Evolutionary conservation across 2,797 vertebrate species (phyloP).

Genomic region (Acrocephalus scirpaceus): DNA sequence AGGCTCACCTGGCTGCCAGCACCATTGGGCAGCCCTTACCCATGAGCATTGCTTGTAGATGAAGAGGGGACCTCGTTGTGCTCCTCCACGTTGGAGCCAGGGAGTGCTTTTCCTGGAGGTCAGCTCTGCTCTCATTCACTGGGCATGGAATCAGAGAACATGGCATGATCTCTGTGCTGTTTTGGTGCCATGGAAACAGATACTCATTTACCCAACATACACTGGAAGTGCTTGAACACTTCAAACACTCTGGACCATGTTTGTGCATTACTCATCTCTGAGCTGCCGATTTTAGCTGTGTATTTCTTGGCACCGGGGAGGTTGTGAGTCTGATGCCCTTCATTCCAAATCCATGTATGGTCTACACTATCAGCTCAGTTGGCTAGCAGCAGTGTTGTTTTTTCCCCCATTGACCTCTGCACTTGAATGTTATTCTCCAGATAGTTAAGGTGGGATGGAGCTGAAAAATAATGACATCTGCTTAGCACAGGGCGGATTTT

Average conservation of each 20-base stretch:
- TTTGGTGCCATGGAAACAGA: constrained; percentile 60
- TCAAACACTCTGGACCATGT: not conserved
- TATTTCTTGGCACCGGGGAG: constrained; percentile 63
- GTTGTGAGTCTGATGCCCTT: constrained; percentile 33
- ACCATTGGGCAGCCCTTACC: not conserved
- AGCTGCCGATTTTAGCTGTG: constrained; percentile 62
- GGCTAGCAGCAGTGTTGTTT: not conserved
- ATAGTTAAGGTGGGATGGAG: not conserved
- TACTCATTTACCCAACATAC: constrained; percentile 55
- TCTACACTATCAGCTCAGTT: not conserved
- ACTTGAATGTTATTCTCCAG: constrained; percentile 18
- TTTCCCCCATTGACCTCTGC: not conserved
- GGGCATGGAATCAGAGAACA: not conserved
- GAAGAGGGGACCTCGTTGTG: rapidly evolving
- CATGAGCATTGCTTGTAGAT: rapidly evolving
- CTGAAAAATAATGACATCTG: not conserved
- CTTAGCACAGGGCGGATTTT: not conserved
- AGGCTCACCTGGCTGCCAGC: no score
- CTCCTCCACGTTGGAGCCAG: not conserved
- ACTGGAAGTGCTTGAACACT: not conserved
- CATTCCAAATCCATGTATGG: constrained; percentile 78
- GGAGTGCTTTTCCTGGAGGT: not conserved
- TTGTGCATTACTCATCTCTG: constrained; percentile 58
- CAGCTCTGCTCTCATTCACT: not conserved
- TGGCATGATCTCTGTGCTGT: not conserved